Base-by-base conservation (phyloP, 1,140 invertebrate genomes). In the Calosoma granatense region DNA sequence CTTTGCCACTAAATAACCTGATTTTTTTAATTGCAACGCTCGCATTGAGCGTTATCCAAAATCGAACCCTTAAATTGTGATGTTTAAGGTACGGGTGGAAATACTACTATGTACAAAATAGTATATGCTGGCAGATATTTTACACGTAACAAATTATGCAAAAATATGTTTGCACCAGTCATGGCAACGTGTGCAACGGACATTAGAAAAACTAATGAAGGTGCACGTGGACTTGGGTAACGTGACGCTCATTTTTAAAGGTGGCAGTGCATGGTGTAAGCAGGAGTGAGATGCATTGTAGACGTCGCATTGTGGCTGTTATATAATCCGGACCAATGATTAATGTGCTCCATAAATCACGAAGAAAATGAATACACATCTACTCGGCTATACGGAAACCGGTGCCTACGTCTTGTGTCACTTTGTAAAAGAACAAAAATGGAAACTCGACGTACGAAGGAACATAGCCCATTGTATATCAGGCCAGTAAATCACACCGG, bases 361-460 rank as follows among this genome's bases (percentile, higher is more conserved):
- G 15, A 47, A 47, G 41, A 47, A 47, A 47, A 47, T 47, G 41
- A 47, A 47, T 47, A 47, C 41, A 47, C 41, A 47, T 30, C 26
- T 30, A 30, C 26, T 4, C 14, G 6, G 9, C 9, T 47, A 17
- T 47, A 47, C 41, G 41, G 41, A 17, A 17, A 9, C 3, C 41
- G 3, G 41, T 47, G 9, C 41, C 41, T 17, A 9, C 41, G 41
- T 47, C 41, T 47, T 47, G 41, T 47, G 41, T 47, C 41, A 47
- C 15, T 47, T 47, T 11, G 6, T 47, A 47, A 47, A 47, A 47
- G 41, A 47, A 36, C 26, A 47, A 47, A 47, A 47, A 47, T 47
- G 41, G 17, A 47, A 30, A 30, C 26, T 30, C 26, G 6, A 47
- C 41, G 41, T 9, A 36, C 26, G 26, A 36, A 36, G 26, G 26